Conservation (phyloP, 2,113 vertebrate genomes). For the Bos indicus region DNA sequence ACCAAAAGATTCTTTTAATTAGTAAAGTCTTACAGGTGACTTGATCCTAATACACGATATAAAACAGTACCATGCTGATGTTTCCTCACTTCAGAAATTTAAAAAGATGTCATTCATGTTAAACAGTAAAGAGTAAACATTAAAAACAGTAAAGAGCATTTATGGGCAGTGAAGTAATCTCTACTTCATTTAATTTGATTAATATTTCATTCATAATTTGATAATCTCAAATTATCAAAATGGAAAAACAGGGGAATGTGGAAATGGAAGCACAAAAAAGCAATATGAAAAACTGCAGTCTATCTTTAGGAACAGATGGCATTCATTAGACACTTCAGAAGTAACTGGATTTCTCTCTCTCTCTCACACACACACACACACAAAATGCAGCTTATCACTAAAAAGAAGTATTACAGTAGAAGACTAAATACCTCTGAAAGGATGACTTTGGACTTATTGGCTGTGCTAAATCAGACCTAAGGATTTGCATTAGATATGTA, state of each 20-base stretch:
- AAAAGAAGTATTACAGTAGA: neutral
- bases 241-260: neutral
- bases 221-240: neutral
- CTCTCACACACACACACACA: neutral
- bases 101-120: neutral
- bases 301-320: neutral
- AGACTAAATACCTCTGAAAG: neutral
- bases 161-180: neutral
- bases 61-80: neutral
- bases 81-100: neutral
- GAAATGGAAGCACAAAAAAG: neutral
- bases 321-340: slow-evolving; percentile 7
- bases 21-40: neutral
- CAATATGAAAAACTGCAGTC: slow-evolving; percentile 40
- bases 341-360: neutral
- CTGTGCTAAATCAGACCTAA: neutral
- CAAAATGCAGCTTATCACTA: neutral
- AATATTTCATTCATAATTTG: too few species aligned
- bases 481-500: neutral
- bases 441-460: neutral
- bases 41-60: neutral
- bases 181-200: neutral
- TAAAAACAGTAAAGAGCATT: neutral
- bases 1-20: neutral
- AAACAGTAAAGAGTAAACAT: neutral